These are phyloP conservation scores for Enteromius unitaeniatus DNA, from an alignment of 2,797 vertebrate species.

Conservation along the genomic window DNA sequence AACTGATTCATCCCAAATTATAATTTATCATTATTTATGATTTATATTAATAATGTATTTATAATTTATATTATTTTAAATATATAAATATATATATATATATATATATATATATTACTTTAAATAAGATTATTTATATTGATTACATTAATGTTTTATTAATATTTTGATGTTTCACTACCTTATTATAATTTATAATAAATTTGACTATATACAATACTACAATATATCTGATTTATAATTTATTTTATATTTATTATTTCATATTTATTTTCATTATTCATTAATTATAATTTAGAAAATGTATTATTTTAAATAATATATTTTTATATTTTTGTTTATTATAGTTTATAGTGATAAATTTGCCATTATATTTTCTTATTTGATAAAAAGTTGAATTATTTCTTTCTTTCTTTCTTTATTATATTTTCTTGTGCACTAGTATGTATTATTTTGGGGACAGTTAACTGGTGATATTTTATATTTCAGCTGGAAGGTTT, in stretches of 20 bases:
- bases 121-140: background rate
- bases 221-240: background rate
- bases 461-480: slow-evolving; percentile 70
- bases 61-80: background rate
- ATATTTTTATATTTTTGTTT: background rate
- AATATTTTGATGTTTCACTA: background rate
- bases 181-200: background rate
- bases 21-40: background rate
- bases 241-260: background rate
- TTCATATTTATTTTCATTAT: background rate
- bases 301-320: background rate
- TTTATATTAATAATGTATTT: background rate
- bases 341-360: background rate
- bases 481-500: slow-evolving; percentile 83
- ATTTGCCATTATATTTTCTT: background rate
- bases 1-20: background rate
- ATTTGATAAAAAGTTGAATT: background rate
- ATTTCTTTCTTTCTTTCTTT: background rate
- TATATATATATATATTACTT: background rate
- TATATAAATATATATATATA: background rate
- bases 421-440: background rate
- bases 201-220: background rate
- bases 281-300: background rate
- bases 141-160: background rate
- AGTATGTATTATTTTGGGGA: slow-evolving; percentile 20